Evolutionary conservation across 1,140 invertebrate species (phyloP), one percentile per base, ranked within the genome.

Genomic region (Araneus ventricosus): DNA sequence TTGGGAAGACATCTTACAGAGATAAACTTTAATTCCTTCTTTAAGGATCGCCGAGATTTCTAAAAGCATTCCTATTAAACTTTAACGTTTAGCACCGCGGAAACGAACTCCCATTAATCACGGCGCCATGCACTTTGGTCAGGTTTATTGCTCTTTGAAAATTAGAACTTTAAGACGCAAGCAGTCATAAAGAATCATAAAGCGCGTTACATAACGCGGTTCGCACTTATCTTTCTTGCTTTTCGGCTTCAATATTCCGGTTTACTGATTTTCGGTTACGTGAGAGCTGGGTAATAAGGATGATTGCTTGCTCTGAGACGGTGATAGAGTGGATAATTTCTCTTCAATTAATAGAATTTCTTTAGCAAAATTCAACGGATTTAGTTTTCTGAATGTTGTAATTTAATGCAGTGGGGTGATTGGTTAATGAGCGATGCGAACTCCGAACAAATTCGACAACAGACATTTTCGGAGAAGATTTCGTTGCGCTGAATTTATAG

Each of bases 121-220:
- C 14, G 22, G 10, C 17, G 8, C 30, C 2, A 17, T 0, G 14
- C 67, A 14, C 67, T 70, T 70, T 30, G 27, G 67, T 30, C 67
- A 70, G 67, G 8, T 70, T 70, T 34, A 70, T 20, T 70, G 27
- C 67, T 70, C 67, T 70, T 70, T 30, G n/a, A 70, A 70, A 70
- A 70, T 70, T 17, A 27, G 30, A 34, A 17, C 27, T 70, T 70
- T 30, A n/a, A 20, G 67, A 34, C 8, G 67, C 7, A 34, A 34
- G 27, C 27, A 34, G n/a, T 70, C 67, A 34, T 70, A 70, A 70
- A 70, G 27, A 30, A 70, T 70, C 67, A 30, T 30, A 70, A 70
- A 70, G 27, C 17, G 8, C 27, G 17, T 34, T 30, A 17, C 27
- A 70, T 70, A 5, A 70, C 67, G 10, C 27, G 6, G 14, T 70